phyloP scores from a whole-genome alignment of 2,797 vertebrate genomes.

The Gallirallus australis region DNA sequence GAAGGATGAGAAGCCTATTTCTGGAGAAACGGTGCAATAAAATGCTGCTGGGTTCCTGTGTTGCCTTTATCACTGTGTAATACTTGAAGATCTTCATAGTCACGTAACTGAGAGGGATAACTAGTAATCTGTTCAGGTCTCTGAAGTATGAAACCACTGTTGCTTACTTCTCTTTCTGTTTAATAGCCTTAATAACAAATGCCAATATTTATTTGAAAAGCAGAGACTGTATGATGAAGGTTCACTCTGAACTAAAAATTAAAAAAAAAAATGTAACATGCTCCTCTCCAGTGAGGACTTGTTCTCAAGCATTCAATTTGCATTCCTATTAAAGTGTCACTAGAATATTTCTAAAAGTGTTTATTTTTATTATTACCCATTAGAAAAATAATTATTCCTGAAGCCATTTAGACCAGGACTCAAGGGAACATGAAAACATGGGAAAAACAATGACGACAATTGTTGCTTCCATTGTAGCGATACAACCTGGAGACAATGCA shows the following conservation, averaged over 20 bases:
- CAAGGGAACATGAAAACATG: not conserved
- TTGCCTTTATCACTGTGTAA: not conserved
- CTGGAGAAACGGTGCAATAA: not conserved
- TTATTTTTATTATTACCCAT: not conserved
- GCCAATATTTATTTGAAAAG: not conserved
- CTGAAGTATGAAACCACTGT: not conserved
- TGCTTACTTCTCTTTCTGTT: not conserved
- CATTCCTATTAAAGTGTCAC: not conserved
- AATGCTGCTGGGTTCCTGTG: not conserved
- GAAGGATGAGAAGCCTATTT: not conserved
- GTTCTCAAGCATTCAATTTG: not conserved
- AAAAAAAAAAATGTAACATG: fast-evolving
- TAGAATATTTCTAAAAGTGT: not conserved
- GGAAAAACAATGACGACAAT: not conserved
- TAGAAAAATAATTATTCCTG: not conserved
- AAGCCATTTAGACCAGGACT: not conserved
- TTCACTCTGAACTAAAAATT: not conserved
- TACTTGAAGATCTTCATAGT: not conserved
- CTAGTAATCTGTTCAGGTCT: not conserved
- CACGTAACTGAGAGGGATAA: not conserved
- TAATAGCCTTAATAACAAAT: not conserved
- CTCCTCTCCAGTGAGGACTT: not conserved
- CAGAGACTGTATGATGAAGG: not conserved
- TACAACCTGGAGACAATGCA: not conserved
- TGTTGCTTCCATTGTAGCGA: not conserved